These are phyloP conservation scores for Orius insidiosus DNA, from an alignment of 1,140 invertebrate genomes.

Conservation along the genomic window DNA sequence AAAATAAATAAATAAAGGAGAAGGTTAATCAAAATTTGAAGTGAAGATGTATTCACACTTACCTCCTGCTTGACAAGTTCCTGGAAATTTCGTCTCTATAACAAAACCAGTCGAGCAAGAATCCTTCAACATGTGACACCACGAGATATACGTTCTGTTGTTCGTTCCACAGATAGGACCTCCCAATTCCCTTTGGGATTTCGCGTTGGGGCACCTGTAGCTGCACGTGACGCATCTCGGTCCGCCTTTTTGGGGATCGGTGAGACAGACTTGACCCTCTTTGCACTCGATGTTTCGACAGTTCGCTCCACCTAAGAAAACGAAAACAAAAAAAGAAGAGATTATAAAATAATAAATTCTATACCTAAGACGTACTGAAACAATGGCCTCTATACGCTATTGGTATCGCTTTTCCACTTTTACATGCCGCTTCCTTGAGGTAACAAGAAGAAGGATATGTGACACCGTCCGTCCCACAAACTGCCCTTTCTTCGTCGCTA, in stretches of 20 bases:
- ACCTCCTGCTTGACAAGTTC: slow-evolving; percentile 35
- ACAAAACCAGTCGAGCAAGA: slow-evolving; percentile 63
- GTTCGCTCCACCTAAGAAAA: slow-evolving; percentile 46
- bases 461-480: slow-evolving; percentile 72
- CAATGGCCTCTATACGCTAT: slow-evolving; percentile 74
- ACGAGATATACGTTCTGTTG: slow-evolving; percentile 65
- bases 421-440: slow-evolving; percentile 64
- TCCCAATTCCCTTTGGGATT: slow-evolving; percentile 27
- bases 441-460: slow-evolving; percentile 78
- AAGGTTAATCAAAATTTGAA: too few relatives aligned
- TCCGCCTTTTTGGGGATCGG: slow-evolving; percentile 44
- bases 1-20: too few relatives aligned
- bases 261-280: slow-evolving; percentile 54
- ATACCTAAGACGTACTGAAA: slow-evolving; percentile 38
- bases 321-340: slow-evolving; percentile 10
- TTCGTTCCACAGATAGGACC: slow-evolving; percentile 58
- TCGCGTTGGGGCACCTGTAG: slow-evolving; percentile 31
- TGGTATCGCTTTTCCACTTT: slow-evolving; percentile 59
- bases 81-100: slow-evolving; percentile 55
- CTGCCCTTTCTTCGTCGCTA: slow-evolving; percentile 32
- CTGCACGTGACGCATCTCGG: slow-evolving; percentile 64
- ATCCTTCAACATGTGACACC: slow-evolving; percentile 73
- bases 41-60: not conserved
- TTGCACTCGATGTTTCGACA: slow-evolving; percentile 57
- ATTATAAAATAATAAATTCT: slow-evolving; percentile 1